A percentile compares a stretch with the other conserved stretches of the same genome.
Evolutionary conservation across 2,113 vertebrate genomes (phyloP).

Genomic region (Kobus ellipsiprymnus): DNA sequence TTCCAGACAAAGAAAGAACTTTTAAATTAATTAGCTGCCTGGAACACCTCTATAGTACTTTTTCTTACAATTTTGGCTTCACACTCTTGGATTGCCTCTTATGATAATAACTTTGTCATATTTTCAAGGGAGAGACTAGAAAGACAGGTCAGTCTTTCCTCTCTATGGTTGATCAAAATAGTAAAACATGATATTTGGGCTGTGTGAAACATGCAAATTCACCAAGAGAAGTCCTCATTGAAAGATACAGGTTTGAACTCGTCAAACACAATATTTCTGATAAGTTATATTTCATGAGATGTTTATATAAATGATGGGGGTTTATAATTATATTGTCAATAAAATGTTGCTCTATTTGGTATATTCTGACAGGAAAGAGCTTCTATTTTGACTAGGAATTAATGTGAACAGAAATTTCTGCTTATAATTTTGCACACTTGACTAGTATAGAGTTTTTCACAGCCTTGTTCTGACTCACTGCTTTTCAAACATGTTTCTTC

Average conservation of each 20-base stretch:
- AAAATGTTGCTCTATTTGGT: slow-evolving; percentile 45
- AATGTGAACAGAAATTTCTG: slow-evolving; percentile 55
- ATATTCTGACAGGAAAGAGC: slow-evolving; percentile 49
- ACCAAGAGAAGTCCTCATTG: not conserved
- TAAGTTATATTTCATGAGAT: slow-evolving; percentile 39
- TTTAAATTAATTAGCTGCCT: not conserved
- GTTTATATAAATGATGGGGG: slow-evolving; percentile 42
- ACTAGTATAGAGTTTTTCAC: not conserved
- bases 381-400: slow-evolving; percentile 62
- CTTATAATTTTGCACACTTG: not conserved
- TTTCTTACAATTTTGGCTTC: not conserved
- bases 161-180: not conserved
- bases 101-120: not conserved
- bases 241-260: not conserved
- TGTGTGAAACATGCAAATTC: not conserved
- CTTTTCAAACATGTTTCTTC: fast-evolving
- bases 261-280: slow-evolving; percentile 43
- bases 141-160: not conserved
- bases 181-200: not conserved
- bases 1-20: not conserved
- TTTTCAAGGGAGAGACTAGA: not conserved
- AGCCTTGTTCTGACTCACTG: not conserved
- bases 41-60: not conserved
- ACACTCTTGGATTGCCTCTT: not conserved
- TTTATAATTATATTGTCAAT: slow-evolving; percentile 61